Evolutionary conservation across 2,797 vertebrate genomes (phyloP).

Genomic region (Sandelia bainsii): DNA sequence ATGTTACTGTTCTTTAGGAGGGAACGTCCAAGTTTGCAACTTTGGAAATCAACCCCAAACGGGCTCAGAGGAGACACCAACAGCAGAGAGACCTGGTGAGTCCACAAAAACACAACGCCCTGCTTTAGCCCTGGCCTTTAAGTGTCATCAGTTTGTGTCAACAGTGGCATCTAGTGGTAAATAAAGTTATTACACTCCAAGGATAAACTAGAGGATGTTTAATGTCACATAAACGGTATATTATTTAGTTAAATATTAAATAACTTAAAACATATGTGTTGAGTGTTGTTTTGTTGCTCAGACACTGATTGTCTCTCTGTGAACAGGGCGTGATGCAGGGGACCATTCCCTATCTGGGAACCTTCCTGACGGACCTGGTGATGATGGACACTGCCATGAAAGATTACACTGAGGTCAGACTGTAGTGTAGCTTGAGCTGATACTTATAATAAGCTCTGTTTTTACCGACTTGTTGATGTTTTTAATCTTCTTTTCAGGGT

Average conservation of each 20-base stretch:
- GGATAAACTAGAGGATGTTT: no score
- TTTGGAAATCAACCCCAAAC: slow-evolving; percentile 94
- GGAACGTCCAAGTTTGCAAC: slow-evolving; percentile 98
- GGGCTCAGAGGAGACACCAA: slow-evolving; percentile 93
- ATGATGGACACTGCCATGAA: slow-evolving; percentile 99
- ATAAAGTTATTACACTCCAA: neutral
- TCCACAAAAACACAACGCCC: neutral
- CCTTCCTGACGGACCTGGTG: slow-evolving; percentile 96
- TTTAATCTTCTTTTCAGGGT: slow-evolving; percentile 61
- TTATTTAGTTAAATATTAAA: no score
- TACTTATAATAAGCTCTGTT: rapidly evolving
- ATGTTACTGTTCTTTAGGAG: slow-evolving; percentile 81
- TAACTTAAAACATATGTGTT: no score
- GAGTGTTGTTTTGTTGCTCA: neutral
- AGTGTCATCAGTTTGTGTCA: neutral
- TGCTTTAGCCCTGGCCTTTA: no score
- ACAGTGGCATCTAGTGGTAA: slow-evolving; percentile 50
- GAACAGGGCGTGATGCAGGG: slow-evolving; percentile 95
- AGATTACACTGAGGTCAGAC: slow-evolving; percentile 91
- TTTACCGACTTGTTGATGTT: neutral
- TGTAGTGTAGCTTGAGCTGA: neutral
- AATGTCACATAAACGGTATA: no score
- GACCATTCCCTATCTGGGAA: slow-evolving; percentile 96
- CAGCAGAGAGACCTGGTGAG: slow-evolving; percentile 94
- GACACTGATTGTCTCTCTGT: neutral